Evolutionary conservation across 92 coral and sea anemone species (phyloP), one percentile per base, ranked within the genome.

Genomic region (Virgularia gustaviana): DNA sequence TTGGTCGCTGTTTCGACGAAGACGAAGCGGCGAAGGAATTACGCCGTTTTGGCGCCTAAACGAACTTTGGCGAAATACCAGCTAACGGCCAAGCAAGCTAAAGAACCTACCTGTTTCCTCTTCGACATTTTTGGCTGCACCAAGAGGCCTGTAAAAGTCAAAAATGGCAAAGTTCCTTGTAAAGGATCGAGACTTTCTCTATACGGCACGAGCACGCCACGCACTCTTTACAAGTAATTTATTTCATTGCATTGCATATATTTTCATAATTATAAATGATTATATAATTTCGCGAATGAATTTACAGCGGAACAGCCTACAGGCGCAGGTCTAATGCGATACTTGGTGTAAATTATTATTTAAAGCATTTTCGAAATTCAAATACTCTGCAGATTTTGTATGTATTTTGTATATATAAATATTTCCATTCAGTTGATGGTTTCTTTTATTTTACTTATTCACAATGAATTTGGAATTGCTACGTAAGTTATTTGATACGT

Each of bases 401-500:
- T n/a, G n/a, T n/a, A n/a, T n/a, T n/a, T n/a, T n/a, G n/a, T n/a
- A n/a, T n/a, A n/a, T n/a, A n/a, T n/a, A n/a, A n/a, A n/a, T n/a
- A n/a, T n/a, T n/a, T n/a, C n/a, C n/a, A n/a, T n/a, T n/a, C n/a
- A n/a, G n/a, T n/a, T n/a, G n/a, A n/a, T 29, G 6, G 4, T 57
- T 24, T 24, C 31, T 57, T 57, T 9, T 22, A 16, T 15, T 36
- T 19, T 38, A 63, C 2, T 63, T 63, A 32, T 28, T 53, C 19
- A 60, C 36, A 41, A 94, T 94, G 99, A 94, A 94, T 81, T 78
- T 94, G 23, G 99, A 94, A 55, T 86, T 94, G 28, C 86, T 94
- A 52, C 99, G 99, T 94, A 63, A 89, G 99, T 94, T 77, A 6
- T 45, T n/a, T n/a, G n/a, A n/a, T n/a, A n/a, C n/a, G n/a, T n/a